Evolutionary conservation across 2,113 vertebrate genomes (phyloP).

Genomic region (Callospermophilus lateralis): DNA sequence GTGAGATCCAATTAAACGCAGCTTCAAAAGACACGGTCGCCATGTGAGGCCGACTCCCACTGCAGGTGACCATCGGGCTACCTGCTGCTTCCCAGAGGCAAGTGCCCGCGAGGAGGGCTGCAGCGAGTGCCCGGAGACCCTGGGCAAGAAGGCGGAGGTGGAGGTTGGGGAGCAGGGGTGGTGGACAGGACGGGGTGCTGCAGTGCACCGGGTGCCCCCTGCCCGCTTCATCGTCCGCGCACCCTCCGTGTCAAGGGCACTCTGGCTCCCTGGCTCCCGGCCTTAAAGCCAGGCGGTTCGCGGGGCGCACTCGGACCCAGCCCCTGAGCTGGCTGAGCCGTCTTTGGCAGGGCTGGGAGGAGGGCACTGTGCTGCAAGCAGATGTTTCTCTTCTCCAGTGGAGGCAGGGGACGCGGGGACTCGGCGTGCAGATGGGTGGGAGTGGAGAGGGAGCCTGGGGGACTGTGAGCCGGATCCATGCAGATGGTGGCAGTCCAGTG

Average conservation of each 20-base stretch:
- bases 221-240: fast-evolving
- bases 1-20: constrained; percentile 76
- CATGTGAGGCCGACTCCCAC: neutral
- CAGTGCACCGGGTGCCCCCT: neutral
- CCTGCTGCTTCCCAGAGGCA: neutral
- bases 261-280: fast-evolving
- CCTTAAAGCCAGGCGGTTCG: neutral
- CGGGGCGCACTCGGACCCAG: neutral
- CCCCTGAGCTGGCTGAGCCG: neutral
- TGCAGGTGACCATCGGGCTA: neutral
- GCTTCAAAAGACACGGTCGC: constrained; percentile 69
- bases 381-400: neutral
- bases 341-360: neutral
- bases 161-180: neutral
- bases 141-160: neutral
- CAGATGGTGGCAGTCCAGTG: constrained; percentile 63
- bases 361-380: neutral
- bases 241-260: neutral
- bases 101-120: neutral
- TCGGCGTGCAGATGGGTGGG: constrained; percentile 60
- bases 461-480: neutral
- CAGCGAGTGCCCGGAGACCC: neutral
- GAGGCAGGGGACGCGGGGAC: neutral
- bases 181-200: neutral
- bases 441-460: constrained; percentile 50